Evolutionary conservation across 2,113 vertebrate genomes (phyloP), one percentile per base, ranked within the genome.

Genomic region (Heterochromis multidens): DNA sequence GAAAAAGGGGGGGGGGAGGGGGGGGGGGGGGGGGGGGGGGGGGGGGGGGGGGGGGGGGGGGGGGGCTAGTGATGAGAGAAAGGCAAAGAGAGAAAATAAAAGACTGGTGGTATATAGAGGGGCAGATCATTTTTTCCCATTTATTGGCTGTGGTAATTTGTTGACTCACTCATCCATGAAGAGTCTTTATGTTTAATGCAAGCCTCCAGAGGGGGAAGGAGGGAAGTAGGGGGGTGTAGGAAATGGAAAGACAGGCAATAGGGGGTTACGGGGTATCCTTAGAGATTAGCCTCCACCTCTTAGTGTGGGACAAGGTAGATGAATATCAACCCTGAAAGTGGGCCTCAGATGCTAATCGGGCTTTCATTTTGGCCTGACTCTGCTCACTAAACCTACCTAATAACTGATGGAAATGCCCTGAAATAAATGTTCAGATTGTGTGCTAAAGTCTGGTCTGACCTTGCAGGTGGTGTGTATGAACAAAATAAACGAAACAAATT

Each of bases 91-190:
- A 46, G 59, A 84, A 87, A 90, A 93, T 77, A 67, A 89, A 74
- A 83, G 94, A 88, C 89, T 86, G 86, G 90, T 90, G 89, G 88
- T 90, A 81, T 89, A 95, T 87, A 93, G 83, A 82, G 40, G 92
- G 87, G 62, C 33, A 91, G 93, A 94, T 95, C 87, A 92, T 94
- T 95, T 92, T 91, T 79, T 74, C 90, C 89, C 92, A 90, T 96
- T 96, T 95, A 96, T 94, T 95, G 94, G 94, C 92, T 85, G 92
- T 90, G 94, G 96, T 96, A 95, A 97, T 97, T 96, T 96, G 96
- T 96, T 96, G 95, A 96, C 94, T 95, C 95, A 94, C 92, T 96
- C 96, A 96, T 96, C 96, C 96, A 95, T 97, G 95, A 92, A 95
- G 95, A 86, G 93, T 92, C 95, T 96, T 96, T 96, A 95, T 96